phyloP scores from a whole-genome alignment of 2,113 vertebrate species.

The Helogale parvula region DNA sequence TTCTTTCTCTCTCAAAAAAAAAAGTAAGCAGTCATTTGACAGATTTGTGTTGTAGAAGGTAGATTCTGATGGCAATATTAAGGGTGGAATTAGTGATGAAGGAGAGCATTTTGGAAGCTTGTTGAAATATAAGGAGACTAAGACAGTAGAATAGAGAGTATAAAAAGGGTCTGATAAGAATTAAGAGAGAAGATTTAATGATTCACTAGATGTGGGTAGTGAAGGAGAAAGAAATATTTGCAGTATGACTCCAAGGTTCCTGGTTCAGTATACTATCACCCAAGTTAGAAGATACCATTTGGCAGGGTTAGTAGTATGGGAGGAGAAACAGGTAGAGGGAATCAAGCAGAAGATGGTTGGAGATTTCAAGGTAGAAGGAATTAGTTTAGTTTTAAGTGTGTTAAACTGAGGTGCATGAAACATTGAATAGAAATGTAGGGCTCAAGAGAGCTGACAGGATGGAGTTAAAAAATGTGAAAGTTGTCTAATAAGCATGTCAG shows the following conservation, averaged over 20 bases:
- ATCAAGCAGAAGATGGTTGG: background rate
- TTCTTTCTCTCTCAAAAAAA: too few species aligned
- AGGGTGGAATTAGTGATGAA: background rate
- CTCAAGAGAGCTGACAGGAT: background rate
- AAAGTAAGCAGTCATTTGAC: background rate
- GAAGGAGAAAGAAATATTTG: background rate
- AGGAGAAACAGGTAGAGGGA: background rate
- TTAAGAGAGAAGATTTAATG: background rate
- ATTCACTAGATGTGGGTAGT: background rate
- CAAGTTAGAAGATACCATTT: background rate
- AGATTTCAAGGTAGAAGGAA: background rate
- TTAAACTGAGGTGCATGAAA: background rate
- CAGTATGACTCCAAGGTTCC: background rate
- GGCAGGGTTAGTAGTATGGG: background rate
- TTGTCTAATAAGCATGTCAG: background rate
- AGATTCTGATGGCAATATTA: constrained; percentile 19
- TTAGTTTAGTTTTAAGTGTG: background rate
- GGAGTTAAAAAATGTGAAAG: constrained; percentile 8
- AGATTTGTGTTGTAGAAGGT: constrained; percentile 19
- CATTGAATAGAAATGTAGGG: background rate
- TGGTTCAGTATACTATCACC: background rate
- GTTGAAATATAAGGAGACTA: background rate
- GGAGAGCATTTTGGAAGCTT: constrained; percentile 28
- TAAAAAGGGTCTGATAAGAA: background rate
- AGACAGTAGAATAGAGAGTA: background rate